Percentiles rank a stretch among this genome's conserved stretches.
Evolutionary conservation across 2,113 vertebrate species (phyloP).

Genomic region (Stigmatopora nigra): DNA sequence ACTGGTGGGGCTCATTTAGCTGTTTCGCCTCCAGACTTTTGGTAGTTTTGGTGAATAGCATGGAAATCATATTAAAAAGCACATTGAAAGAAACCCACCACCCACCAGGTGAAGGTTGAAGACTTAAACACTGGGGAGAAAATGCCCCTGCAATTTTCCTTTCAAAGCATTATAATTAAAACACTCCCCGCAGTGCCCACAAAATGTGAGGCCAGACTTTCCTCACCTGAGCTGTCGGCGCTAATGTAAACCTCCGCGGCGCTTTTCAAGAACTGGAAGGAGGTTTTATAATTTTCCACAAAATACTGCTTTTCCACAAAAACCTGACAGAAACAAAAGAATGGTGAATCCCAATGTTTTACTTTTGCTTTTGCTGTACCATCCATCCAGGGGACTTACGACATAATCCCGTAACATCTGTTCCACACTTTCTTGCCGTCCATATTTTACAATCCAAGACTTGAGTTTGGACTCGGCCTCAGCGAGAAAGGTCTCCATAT

Average conservation of each 20-base stretch:
- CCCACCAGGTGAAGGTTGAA: background rate
- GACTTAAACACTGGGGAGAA: background rate
- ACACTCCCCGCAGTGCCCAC: background rate
- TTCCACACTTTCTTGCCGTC: conserved; percentile 86
- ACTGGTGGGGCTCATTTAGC: conserved; percentile 71
- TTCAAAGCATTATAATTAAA: background rate
- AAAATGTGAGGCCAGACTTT: background rate
- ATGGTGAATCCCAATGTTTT: background rate
- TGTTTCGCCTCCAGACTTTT: conserved; percentile 61
- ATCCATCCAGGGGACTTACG: conserved; percentile 67
- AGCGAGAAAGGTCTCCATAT: conserved; percentile 87
- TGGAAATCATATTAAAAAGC: background rate
- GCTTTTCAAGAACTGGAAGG: conserved; percentile 82
- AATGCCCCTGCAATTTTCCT: background rate
- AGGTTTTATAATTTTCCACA: conserved; percentile 85
- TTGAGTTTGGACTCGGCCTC: conserved; percentile 93
- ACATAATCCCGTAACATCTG: conserved; percentile 86
- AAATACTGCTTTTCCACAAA: conserved; percentile 88
- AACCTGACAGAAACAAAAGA: conserved; percentile 61
- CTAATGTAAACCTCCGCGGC: conserved; percentile 80
- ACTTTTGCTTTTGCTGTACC: too few species aligned
- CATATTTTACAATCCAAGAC: conserved; percentile 98
- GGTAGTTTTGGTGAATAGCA: background rate
- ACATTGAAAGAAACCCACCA: background rate
- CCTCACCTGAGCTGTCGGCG: conserved; percentile 82